These are phyloP conservation scores for Naja naja DNA, from an alignment of 2,113 vertebrate genomes.

Conservation along the genomic window DNA sequence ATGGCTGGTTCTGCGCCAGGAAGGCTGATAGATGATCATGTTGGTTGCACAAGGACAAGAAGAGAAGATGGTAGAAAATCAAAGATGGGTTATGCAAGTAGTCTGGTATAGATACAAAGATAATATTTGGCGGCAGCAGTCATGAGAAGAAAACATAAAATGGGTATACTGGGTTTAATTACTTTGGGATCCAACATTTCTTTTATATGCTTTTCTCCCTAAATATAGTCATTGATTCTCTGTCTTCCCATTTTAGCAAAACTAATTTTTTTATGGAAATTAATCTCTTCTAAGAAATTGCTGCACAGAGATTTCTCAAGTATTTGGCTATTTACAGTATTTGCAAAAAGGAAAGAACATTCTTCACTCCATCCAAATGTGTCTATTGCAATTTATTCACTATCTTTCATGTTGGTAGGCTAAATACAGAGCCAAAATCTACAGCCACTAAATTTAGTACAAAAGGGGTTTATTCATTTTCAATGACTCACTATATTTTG, in stretches of 20 bases:
- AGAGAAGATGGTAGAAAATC: background rate
- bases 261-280: background rate
- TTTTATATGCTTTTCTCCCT: background rate
- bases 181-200: too few species aligned
- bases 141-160: background rate
- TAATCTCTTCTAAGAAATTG: constrained; percentile 23
- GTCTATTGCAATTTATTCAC: constrained; percentile 32
- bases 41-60: background rate
- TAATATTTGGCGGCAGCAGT: background rate
- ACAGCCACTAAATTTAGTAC: constrained; percentile 49
- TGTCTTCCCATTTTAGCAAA: background rate
- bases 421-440: constrained; percentile 60
- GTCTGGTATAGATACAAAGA: background rate
- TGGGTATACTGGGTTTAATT: background rate
- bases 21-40: background rate
- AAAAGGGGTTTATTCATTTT: constrained; percentile 36
- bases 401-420: constrained; percentile 34
- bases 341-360: background rate
- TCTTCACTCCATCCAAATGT: constrained; percentile 24
- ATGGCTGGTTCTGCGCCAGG: background rate
- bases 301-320: background rate
- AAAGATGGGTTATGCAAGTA: background rate
- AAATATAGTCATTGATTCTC: background rate
- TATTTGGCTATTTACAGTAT: background rate
- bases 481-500: background rate